Evolutionary conservation across 2,113 vertebrate genomes (phyloP), one percentile per base, ranked within the genome.

Genomic region (Corythoichthys haematopterus): DNA sequence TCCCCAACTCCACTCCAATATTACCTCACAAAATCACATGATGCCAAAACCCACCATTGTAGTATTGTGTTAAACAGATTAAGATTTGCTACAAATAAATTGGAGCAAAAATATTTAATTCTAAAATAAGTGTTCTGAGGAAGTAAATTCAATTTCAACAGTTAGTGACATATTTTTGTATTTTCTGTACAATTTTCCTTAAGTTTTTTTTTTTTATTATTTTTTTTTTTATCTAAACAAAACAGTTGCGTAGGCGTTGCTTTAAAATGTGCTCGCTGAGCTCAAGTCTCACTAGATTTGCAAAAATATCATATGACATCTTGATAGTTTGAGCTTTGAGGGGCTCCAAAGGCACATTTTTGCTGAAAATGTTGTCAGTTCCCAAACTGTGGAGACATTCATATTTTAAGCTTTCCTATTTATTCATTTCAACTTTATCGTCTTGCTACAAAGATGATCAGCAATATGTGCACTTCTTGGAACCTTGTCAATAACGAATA

Each of bases 381-480:
- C 13, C 9, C 52, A 28, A 55, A 33, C 10, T 12, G 20, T 8
- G 5, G 10, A 28, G 20, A 33, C 3, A 28, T 11, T 33, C 4
- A 9, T 33, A 35, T 55, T 55, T 12, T 33, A 8, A 12, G 10
- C 1, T 55, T 55, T 33, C 2, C 11, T 3, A 43, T 33, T 33
- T 20, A 55, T 1, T 33, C 28, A 28, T 33, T 12, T 55, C 11
- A 12, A 59, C 2, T 9, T 36, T 36, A 38, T 14, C 56, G 37
- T 16, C 5, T 15, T 8, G 56, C 35, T 1, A 38, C 35, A 59
- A 14, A n/a, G 70, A 77, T 73, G 74, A 80, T 72, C 51, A 65
- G 63, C 53, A 70, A 68, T 72, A 68, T 55, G 76, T 70, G 64
- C 75, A 72, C 72, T 38, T 65, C 61, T 75, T 52, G 28, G 36